Evolutionary conservation across 2,888 invertebrate species (phyloP), one percentile per base, ranked within the genome.

Genomic region (Macroteleia sp.): DNA sequence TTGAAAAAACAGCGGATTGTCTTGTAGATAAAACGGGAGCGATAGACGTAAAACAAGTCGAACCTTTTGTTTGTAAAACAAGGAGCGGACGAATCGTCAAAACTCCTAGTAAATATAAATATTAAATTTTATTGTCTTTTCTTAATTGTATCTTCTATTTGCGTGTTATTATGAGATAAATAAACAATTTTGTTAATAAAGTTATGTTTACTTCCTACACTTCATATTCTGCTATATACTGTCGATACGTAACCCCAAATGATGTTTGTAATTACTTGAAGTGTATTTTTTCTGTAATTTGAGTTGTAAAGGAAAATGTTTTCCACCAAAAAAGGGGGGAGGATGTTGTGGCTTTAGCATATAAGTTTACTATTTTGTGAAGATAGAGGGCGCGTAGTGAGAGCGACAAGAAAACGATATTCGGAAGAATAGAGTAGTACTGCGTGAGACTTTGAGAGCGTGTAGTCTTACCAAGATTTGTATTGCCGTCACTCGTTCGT

Each of bases 291-390:
- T 39, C 14, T 39, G 14, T 39, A 8, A 39, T 16, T 39, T 39
- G 14, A 39, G 9, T 39, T 39, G 39, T 39, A 39, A 39, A 39
- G 9, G 39, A 39, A 39, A 39, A 39, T 39, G 39, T 39, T 39
- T 39, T 9, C 39, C 39, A 39, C 39, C 39, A 39, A 39, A 30
- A 30, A n/a, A n/a, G 25, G 30, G 30, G 30, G 30, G 30, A 30
- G 30, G 30, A 30, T 8, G 30, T 30, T 30, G 39, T 9, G 39
- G 39, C 9, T 39, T 39, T 14, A 17, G 6, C 9, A 8, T 39
- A 39, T 39, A 39, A 39, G 16, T 39, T 39, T 9, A 39, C 4
- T 3, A 17, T 39, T 39, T 39, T 4, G 25, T 39, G 16, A 39
- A 3, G n/a, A 25, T 48, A 12, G 30, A 12, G 3, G 48, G 30